Evolutionary conservation across 2,888 invertebrate genomes (phyloP), one percentile per base, ranked within the genome.

Genomic region (Anthrax anthrax): DNA sequence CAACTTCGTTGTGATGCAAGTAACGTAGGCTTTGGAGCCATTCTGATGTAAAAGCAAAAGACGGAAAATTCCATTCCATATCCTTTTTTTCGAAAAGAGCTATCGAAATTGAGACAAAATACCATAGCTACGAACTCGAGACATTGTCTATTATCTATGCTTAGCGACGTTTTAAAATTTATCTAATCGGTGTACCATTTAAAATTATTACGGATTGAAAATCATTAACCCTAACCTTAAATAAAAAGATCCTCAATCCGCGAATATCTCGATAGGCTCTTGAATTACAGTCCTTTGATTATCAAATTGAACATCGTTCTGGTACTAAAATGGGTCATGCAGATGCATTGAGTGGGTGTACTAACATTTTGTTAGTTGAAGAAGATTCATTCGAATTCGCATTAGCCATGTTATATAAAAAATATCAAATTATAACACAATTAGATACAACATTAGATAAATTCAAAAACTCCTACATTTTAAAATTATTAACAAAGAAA

Each of bases 1-100:
- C 54, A 58, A 47, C 43, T 58, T 42, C 58, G 59, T 47, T 56
- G 54, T 23, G 58, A 60, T 50, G 59, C 58, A 4, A 54, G 55
- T 48, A n/a, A 47, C 1, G 13, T 18, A 5, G 57, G 58, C 2
- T 58, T 50, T 49, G 59, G 56, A n/a, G 50, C 55, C 13, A 51
- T 59, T 13, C 42, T 58, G 18, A 12, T 58, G 19, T 55, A 57
- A 44, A 38, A 37, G 18, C 40, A 48, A 44, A 5, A 14, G 51
- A 56, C 41, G 43, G 39, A 18, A 48, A 50, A 37, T 55, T 58
- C 17, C 54, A 57, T 37, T 57, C 58, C 4, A 48, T 60, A 16
- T 53, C 50, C 42, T 59, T 52, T 48, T 57, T 54, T 44, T 58
- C 58, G 37, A 51, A 54, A 42, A 45, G 55, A 43, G 56, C 57